phyloP scores from a whole-genome alignment of 2,113 vertebrate genomes.

The Bagarius yarrelli region DNA sequence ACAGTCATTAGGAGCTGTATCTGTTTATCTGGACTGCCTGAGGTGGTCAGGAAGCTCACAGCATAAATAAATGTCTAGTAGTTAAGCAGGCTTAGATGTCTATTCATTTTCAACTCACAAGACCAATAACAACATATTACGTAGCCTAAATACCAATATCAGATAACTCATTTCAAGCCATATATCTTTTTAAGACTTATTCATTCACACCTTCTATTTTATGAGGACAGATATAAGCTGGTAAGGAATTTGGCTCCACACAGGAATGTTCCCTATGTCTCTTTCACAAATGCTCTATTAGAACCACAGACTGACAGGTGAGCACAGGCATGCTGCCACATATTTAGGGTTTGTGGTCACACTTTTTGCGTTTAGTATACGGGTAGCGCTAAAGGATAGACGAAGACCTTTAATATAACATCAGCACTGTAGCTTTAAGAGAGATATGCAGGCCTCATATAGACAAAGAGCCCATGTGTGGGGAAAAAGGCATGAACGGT shows the following conservation, averaged over 20 bases:
- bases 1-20: background rate
- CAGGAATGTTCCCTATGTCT: conserved; percentile 39
- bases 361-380: background rate
- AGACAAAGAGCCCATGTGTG: conserved; percentile 20
- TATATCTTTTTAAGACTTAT: background rate
- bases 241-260: conserved; percentile 23
- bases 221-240: conserved; percentile 22
- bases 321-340: conserved; percentile 30
- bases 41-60: background rate
- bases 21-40: background rate
- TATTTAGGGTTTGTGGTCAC: conserved; percentile 26
- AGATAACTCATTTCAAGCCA: background rate
- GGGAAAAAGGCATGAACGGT: conserved; percentile 28
- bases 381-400: conserved; percentile 11
- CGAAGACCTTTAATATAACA: conserved; percentile 13
- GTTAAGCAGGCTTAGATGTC: background rate
- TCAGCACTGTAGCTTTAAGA: conserved; percentile 9
- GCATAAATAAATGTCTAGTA: background rate
- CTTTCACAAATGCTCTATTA: conserved; percentile 39
- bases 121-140: background rate
- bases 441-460: conserved; percentile 11
- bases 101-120: background rate
- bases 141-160: background rate
- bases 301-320: conserved; percentile 37
- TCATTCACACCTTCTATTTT: conserved; percentile 4